Base-by-base conservation (phyloP, 2,888 invertebrate species). In the Meiosimyza decipiens region DNA sequence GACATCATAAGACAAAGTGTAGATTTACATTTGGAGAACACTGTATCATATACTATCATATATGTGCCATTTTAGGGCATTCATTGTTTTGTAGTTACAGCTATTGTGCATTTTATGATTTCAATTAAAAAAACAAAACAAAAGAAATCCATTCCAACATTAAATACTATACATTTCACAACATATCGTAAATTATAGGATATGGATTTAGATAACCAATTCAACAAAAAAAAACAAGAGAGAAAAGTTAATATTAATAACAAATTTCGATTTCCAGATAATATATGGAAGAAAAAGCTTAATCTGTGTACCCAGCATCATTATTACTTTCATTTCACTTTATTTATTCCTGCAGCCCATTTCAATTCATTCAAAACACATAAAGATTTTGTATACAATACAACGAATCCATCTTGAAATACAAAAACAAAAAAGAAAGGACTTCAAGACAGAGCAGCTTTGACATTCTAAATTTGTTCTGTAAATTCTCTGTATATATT, bases 1-100 rank as follows among this genome's bases (percentile, higher is more conserved):
- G 50, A 81, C 79, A 77, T 77, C 79, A 74, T 81, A 80, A 84
- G 80, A 75, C 75, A 74, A 76, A 77, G 40, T 40, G 40, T 40
- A 40, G 40, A 33, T 18, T 55, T 7, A n/a, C 11, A 7, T 54
- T 54, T 1, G 40, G 40, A 68, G 15, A 47, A 12, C 47, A 59
- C 62, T 28, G 4, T 67, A 12, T 40, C 55, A 57, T 16, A 5
- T 33, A 52, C 62, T 68, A 62, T n/a, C n/a, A n/a, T n/a, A n/a
- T 22, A 22, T 54, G 51, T 66, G 69, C 62, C 52, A 66, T 52
- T 72, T 71, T 73, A 73, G 63, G 59, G 18, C 50, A 62, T 72
- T 55, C 60, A 72, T 68, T 57, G 57, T 71, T 64, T 74, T 18
- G 67, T 64, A 47, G 52, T 22, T 67, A 65, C 71, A 65, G 68